Conservation (phyloP, 2,888 invertebrate genomes). For the Halictus ligatus region DNA sequence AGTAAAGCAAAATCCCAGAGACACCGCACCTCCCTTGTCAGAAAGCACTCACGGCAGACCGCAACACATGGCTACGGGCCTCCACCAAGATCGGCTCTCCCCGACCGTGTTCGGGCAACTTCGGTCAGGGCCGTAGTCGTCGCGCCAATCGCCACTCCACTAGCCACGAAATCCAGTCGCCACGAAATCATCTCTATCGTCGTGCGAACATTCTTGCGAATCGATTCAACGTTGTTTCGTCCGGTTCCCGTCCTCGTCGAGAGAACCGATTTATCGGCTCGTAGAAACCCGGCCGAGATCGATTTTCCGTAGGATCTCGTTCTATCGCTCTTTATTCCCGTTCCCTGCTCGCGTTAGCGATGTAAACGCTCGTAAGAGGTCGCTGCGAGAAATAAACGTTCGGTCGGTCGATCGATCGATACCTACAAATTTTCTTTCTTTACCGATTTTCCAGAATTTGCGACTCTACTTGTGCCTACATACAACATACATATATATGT, state of each 20-base stretch:
- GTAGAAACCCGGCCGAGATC: not conserved
- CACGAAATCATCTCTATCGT: not conserved
- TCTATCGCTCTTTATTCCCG: not conserved
- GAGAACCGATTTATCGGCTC: not conserved
- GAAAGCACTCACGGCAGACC: conserved; percentile 81
- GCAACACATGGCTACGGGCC: conserved; percentile 79
- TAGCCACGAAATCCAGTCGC: not conserved
- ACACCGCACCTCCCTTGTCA: conserved; percentile 80
- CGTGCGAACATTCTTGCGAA: not conserved
- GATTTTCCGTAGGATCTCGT: not conserved
- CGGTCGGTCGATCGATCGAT: conserved; percentile 19
- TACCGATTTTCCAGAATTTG: not conserved
- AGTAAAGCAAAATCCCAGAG: conserved; percentile 75
- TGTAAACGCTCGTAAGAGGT: conserved; percentile 9
- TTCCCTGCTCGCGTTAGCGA: not conserved
- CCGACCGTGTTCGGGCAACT: conserved; percentile 61
- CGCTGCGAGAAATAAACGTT: conserved; percentile 12
- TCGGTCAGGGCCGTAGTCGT: conserved; percentile 64
- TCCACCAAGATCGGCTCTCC: conserved; percentile 69
- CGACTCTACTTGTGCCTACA: not conserved
- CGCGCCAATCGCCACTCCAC: conserved; percentile 37
- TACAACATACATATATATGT: not conserved
- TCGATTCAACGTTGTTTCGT: not conserved
- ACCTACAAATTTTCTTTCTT: not conserved
- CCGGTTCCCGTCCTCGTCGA: not conserved